Evolutionary conservation across 2,797 vertebrate species (phyloP), one percentile per base, ranked within the genome.

Genomic region (Pipistrellus pygmaeus): DNA sequence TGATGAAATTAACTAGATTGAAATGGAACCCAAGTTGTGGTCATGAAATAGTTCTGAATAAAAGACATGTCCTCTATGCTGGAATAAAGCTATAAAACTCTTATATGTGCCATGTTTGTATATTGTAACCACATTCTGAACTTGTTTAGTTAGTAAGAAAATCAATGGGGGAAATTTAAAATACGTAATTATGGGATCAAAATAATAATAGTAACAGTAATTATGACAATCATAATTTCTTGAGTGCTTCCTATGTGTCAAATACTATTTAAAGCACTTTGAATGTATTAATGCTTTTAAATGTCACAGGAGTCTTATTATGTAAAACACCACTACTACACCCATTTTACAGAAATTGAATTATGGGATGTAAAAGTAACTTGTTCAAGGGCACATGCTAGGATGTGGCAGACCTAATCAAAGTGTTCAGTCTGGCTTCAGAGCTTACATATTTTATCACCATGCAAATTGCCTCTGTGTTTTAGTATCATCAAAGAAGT

Each of bases 1-100:
- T 91, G 35, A 57, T 84, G 46, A 96, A 91, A 86, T 93, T 97
- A 96, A 80, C 64, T 92, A 81, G 8, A 81, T 93, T 66, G 73
- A 88, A 88, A 84, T 93, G 48, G 64, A 91, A 85, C 6, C 12
- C 27, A 97, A 93, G 85, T 89, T 77, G 53, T 84, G 66, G 90
- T 95, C 87, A 71, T 64, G 71, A 96, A 68, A 85, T 23, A 81
- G n/a, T 81, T 94, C 25, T 78, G 55, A 93, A 81, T 78, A 64
- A 76, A 94, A 85, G 8, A 57, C 20, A 82, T 57, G 13, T 66
- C 81, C 38, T 75, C 23, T 35, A 32, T 90, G 21, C 21, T 66
- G 4, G 18, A 90, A 88, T 94, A 83, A 90, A 90, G 13, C 23
- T 88, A 2, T 64, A 83, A 91, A 85, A 51, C 10, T 60, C 30